These are phyloP conservation scores for Monodelphis domestica DNA, from an alignment of 2,797 vertebrate species.

Conservation along the genomic window DNA sequence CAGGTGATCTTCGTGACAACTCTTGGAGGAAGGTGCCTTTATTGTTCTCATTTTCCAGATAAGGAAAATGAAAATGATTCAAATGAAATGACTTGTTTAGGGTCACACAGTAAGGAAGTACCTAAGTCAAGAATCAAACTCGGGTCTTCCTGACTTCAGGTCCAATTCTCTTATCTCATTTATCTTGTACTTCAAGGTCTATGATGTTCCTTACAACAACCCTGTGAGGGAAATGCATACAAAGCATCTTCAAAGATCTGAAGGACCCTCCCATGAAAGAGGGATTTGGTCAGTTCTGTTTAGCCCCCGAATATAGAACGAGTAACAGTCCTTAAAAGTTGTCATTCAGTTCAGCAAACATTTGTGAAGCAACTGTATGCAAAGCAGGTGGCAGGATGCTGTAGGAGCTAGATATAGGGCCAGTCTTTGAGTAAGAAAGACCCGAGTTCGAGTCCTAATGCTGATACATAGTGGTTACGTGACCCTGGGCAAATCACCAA, in stretches of 20 bases:
- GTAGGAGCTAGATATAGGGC: background rate
- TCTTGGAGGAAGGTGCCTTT: background rate
- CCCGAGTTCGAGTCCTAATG: background rate
- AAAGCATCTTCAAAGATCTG: background rate
- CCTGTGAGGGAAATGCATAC: background rate
- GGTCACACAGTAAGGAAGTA: background rate
- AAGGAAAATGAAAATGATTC: background rate
- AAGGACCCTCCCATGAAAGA: background rate
- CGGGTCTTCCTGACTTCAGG: background rate
- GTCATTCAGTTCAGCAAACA: background rate
- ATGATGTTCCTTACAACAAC: background rate
- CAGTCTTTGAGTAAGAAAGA: background rate
- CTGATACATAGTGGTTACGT: background rate
- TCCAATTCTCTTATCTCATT: background rate
- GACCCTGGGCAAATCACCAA: background rate
- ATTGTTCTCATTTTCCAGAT: background rate
- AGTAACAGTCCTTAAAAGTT: background rate
- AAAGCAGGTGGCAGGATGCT: background rate
- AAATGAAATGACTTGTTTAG: background rate
- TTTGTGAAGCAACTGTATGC: background rate
- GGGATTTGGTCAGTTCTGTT: background rate
- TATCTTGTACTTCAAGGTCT: background rate
- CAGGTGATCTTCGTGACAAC: background rate
- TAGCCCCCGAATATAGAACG: background rate
- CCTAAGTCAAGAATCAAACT: background rate